phyloP scores from a whole-genome alignment of 2,113 vertebrate species.

The Excalfactoria chinensis region DNA sequence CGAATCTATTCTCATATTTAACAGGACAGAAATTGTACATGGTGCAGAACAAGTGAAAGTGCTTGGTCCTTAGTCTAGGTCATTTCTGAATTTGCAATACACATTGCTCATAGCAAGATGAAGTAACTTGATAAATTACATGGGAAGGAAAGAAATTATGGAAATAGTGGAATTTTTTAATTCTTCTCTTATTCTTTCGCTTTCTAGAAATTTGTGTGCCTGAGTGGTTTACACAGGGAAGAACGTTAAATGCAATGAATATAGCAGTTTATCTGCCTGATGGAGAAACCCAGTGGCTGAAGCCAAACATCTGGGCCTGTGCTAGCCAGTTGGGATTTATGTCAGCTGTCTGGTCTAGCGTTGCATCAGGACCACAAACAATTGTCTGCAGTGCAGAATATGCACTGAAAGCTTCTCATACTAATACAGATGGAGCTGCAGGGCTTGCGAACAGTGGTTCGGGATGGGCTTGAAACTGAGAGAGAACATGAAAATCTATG shows the following conservation, averaged over 20 bases:
- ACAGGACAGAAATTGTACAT: neutral
- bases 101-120: neutral
- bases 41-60: neutral
- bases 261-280: neutral
- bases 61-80: neutral
- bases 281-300: neutral
- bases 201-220: neutral
- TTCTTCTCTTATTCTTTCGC: neutral
- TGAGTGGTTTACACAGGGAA: neutral
- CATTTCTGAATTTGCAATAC: neutral
- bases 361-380: neutral
- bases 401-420: neutral
- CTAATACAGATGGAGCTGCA: neutral
- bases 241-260: neutral
- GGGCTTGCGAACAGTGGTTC: neutral
- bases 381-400: neutral
- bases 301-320: neutral
- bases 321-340: neutral
- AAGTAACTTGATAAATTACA: neutral
- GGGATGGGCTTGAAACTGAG: neutral
- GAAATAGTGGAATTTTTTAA: neutral
- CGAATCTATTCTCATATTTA: neutral
- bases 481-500: rapidly evolving
- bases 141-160: neutral
- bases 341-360: neutral